Conservation (phyloP, 2,888 invertebrate species). For the Clitarchus hookeri region DNA sequence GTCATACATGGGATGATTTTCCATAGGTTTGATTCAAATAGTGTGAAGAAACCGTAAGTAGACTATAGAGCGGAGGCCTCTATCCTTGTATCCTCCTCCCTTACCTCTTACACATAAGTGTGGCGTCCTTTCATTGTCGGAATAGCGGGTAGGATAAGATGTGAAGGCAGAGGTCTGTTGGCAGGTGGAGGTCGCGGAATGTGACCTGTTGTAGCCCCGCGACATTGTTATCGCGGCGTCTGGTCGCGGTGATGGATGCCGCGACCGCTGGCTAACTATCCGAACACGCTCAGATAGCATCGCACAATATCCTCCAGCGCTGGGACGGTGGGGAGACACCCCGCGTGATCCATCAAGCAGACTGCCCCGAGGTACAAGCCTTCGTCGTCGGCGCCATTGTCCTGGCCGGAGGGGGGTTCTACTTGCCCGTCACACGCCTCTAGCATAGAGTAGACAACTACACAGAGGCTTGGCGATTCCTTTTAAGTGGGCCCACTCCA, state of each 20-base stretch:
- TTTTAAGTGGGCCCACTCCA: no score
- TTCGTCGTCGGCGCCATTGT: background rate
- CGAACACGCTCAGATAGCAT: constrained; percentile 14
- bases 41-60: no score
- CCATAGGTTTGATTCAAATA: no score
- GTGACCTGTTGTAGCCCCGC: background rate
- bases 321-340: background rate
- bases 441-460: no score
- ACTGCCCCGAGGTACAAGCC: constrained; percentile 3
- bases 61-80: no score
- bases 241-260: background rate
- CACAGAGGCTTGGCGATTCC: no score
- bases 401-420: background rate
- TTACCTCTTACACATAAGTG: no score
- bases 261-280: background rate
- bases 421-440: background rate
- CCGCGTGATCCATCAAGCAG: background rate
- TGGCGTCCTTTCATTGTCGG: no score
- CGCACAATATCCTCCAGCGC: background rate
- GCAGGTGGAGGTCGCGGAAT: background rate
- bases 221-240: background rate
- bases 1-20: no score
- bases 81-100: no score
- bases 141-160: no score
- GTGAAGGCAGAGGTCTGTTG: no score